Conservation (phyloP, 2,113 vertebrate genomes). For the Silurus asotus region DNA sequence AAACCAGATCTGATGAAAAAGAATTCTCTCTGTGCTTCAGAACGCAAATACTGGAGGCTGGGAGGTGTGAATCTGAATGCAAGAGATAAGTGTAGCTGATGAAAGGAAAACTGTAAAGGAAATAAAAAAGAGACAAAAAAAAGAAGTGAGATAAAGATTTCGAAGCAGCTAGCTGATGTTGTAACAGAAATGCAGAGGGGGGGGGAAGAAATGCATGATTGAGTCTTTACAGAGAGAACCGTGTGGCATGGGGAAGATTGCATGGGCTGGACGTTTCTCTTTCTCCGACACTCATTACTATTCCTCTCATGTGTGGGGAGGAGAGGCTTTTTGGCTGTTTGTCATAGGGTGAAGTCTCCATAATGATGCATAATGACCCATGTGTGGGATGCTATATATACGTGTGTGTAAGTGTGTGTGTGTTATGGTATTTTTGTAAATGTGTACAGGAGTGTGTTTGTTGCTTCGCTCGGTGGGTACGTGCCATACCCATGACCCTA, state of each 20-base stretch:
- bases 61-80: constrained; percentile 12
- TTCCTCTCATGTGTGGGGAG: constrained; percentile 35
- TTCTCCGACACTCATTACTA: constrained; percentile 37
- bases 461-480: neutral
- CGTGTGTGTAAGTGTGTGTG: neutral
- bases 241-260: neutral
- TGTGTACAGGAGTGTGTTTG: neutral
- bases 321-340: constrained; percentile 42
- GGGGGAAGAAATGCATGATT: constrained; percentile 42
- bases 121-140: constrained; percentile 4
- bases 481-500: neutral
- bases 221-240: constrained; percentile 11
- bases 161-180: constrained; percentile 63
- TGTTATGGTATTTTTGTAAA: neutral
- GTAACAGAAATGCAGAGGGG: constrained; percentile 59
- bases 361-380: constrained; percentile 47
- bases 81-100: constrained; percentile 14
- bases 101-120: constrained; percentile 18
- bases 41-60: constrained; percentile 13
- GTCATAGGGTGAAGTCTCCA: constrained; percentile 45
- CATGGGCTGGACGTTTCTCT: constrained; percentile 22
- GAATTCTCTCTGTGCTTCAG: constrained; percentile 3
- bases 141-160: constrained; percentile 37
- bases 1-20: constrained; percentile 20
- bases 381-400: constrained; percentile 36